These are phyloP conservation scores for Gymnocephalus cernua DNA, from an alignment of 2,113 vertebrate genomes.

Conservation along the genomic window DNA sequence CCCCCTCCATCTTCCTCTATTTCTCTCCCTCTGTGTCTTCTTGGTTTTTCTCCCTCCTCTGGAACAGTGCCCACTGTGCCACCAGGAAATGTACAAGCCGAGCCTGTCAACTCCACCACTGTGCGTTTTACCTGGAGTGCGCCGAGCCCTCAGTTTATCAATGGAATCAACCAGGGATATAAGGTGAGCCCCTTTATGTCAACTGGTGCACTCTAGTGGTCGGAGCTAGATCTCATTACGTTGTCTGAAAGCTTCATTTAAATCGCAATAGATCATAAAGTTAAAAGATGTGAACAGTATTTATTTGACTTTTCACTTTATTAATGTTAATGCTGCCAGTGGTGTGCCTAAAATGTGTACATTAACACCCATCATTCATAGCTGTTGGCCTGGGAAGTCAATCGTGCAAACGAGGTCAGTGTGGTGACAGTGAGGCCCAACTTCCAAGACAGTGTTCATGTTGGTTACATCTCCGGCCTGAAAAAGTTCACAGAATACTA, in stretches of 20 bases:
- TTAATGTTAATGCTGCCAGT: neutral
- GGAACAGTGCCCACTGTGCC: constrained; percentile 95
- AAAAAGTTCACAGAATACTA: constrained; percentile 94
- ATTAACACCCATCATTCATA: constrained; percentile 61
- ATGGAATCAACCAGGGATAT: constrained; percentile 99
- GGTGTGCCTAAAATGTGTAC: neutral
- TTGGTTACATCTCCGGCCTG: constrained; percentile 91
- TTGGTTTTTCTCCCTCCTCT: constrained; percentile 25
- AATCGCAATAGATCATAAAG: neutral
- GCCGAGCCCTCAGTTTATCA: constrained; percentile 98
- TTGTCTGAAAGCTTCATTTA: neutral
- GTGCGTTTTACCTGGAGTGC: constrained; percentile 96
- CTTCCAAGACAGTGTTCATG: constrained; percentile 95
- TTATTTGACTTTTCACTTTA: neutral
- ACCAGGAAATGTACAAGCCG: constrained; percentile 92
- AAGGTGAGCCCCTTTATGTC: constrained; percentile 87
- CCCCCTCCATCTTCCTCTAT: neutral
- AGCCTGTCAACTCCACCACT: constrained; percentile 95
- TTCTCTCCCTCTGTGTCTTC: constrained; percentile 18
- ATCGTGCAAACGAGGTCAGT: constrained; percentile 87
- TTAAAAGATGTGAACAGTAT: neutral
- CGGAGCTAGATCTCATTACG: constrained; percentile 30
- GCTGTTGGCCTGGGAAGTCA: constrained; percentile 95
- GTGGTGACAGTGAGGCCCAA: constrained; percentile 93
- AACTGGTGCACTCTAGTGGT: constrained; percentile 62